Evolutionary conservation across 2,888 invertebrate genomes (phyloP).

Genomic region (Pinctada fucata): DNA sequence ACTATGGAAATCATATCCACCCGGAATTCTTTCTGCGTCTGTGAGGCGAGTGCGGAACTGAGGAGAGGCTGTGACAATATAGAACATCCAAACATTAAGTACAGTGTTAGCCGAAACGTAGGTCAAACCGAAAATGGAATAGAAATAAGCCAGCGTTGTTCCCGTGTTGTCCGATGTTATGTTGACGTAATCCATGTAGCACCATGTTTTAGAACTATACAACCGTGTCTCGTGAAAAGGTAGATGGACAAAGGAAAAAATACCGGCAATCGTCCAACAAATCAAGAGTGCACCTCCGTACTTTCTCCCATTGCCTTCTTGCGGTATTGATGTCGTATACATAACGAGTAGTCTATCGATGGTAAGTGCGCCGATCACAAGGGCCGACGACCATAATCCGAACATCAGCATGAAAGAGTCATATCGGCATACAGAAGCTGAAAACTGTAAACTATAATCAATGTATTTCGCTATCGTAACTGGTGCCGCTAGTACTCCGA

Average conservation of each 20-base stretch:
- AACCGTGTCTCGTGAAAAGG: not conserved
- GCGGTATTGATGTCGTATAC: too few species aligned
- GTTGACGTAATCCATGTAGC: slow-evolving; percentile 14
- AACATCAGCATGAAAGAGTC: slow-evolving; percentile 9
- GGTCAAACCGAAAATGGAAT: slow-evolving; percentile 2
- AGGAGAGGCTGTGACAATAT: too few species aligned
- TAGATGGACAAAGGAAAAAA: slow-evolving; percentile 7
- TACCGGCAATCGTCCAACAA: not conserved
- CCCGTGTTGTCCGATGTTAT: not conserved
- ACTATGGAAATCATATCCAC: too few species aligned
- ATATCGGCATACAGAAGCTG: slow-evolving; percentile 2
- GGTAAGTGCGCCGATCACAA: slow-evolving; percentile 14
- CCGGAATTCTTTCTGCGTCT: too few species aligned
- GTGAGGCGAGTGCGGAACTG: too few species aligned
- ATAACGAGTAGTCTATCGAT: slow-evolving; percentile 15
- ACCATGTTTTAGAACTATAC: slow-evolving; percentile 17
- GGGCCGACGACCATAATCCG: not conserved
- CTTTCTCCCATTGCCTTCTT: too few species aligned
- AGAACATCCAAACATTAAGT: too few species aligned
- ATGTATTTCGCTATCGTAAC: not conserved
- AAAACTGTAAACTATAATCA: slow-evolving; percentile 9
- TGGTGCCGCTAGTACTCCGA: slow-evolving; percentile 6
- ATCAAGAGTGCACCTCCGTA: too few species aligned
- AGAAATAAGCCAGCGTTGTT: not conserved
- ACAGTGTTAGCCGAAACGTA: too few species aligned